Conservation (phyloP, 2,888 invertebrate genomes). For the Leptarthrus brevirostris region DNA sequence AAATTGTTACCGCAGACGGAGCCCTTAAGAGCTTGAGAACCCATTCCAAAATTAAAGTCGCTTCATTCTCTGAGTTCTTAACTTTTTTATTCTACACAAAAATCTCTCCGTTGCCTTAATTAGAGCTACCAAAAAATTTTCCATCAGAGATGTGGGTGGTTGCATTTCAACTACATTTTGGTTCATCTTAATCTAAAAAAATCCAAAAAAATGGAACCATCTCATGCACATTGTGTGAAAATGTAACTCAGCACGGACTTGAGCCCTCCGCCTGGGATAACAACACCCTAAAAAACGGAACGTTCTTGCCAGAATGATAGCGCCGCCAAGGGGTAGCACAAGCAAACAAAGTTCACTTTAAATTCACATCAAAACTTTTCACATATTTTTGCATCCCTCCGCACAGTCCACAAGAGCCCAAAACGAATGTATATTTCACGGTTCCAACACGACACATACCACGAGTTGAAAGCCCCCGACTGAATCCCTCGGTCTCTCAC, state of each 20-base stretch:
- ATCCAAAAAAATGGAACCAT: constrained; percentile 2
- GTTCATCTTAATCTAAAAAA: constrained; percentile 29
- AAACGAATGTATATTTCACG: constrained; percentile 30
- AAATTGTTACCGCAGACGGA: constrained; percentile 1
- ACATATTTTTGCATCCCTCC: constrained; percentile 34
- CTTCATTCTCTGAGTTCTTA: constrained; percentile 37
- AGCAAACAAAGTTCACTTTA: constrained; percentile 47
- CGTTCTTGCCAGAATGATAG: not conserved
- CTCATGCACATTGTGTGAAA: constrained; percentile 16
- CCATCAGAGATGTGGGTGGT: not conserved
- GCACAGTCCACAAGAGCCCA: not conserved
- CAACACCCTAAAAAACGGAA: constrained; percentile 2
- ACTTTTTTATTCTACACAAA: constrained; percentile 39
- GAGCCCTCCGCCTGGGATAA: not conserved
- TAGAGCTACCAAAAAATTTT: constrained; percentile 32
- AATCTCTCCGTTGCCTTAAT: constrained; percentile 26
- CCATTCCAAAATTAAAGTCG: constrained; percentile 15
- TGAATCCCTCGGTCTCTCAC: not conserved
- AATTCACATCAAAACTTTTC: constrained; percentile 47
- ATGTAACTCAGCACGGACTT: constrained; percentile 22
- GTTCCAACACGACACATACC: constrained; percentile 20
- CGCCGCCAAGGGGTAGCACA: not conserved
- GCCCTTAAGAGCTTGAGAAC: constrained; percentile 24
- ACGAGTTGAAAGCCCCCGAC: constrained; percentile 13
- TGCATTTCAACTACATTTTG: constrained; percentile 30